Evolutionary conservation across 1,140 invertebrate genomes (phyloP).

Genomic region (Parapsyche elsis): DNA sequence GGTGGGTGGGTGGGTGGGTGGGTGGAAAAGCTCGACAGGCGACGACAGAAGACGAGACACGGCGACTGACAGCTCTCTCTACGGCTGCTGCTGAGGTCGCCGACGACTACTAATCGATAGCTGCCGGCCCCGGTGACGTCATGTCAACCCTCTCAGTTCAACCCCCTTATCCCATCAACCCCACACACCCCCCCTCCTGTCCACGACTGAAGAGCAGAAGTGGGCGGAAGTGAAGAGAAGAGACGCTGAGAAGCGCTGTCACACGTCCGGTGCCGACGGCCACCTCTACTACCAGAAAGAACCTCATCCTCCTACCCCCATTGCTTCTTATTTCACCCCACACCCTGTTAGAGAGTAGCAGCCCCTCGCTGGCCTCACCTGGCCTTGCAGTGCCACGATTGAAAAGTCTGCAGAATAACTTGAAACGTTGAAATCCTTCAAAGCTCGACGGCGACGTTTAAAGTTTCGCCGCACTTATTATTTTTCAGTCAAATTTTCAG

Average conservation of each 20-base stretch:
- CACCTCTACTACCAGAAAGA: no score
- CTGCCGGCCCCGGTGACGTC: slow-evolving; percentile 35
- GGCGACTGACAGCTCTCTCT: slow-evolving; percentile 54
- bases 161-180: neutral
- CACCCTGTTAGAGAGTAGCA: no score
- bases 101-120: slow-evolving; percentile 52
- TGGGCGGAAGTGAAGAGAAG: neutral
- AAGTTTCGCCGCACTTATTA: no score
- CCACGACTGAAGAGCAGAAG: no score
- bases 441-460: neutral
- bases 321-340: no score
- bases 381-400: no score
- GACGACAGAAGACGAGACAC: slow-evolving; percentile 55
- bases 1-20: neutral
- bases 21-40: slow-evolving; percentile 40
- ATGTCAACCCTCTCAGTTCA: neutral
- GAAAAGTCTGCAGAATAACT: no score
- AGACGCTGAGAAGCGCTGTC: neutral
- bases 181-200: neutral
- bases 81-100: slow-evolving; percentile 35
- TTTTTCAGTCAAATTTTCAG: no score
- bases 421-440: no score
- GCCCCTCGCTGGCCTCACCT: no score
- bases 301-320: no score
- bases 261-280: neutral